phyloP scores from a whole-genome alignment of 2,113 vertebrate species.

The Aegotheles bennettii region DNA sequence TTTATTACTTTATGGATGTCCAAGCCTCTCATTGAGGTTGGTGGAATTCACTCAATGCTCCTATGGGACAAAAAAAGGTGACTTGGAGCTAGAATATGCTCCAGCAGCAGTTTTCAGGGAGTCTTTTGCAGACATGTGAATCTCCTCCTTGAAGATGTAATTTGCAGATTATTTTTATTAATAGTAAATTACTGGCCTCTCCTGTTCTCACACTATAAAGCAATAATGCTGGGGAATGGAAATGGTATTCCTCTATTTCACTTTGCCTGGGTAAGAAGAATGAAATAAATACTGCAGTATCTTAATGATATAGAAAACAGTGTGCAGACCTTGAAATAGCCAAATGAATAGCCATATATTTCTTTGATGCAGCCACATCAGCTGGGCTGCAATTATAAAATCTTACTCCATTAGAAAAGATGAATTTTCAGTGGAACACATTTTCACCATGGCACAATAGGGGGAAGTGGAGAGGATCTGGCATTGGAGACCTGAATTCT shows the following conservation, averaged over 20 bases:
- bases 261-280: not conserved
- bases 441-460: not conserved
- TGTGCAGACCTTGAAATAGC: not conserved
- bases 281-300: not conserved
- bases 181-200: not conserved
- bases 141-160: not conserved
- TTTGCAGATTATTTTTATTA: not conserved
- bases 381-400: not conserved
- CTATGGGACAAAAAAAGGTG: not conserved
- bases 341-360: accelerated
- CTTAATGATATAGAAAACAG: not conserved
- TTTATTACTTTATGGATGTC: not conserved
- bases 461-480: not conserved
- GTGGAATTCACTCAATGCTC: not conserved
- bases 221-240: not conserved
- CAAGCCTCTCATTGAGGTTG: not conserved
- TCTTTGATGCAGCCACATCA: not conserved
- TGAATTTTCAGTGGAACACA: not conserved
- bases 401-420: not conserved
- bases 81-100: not conserved
- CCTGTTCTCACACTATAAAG: not conserved
- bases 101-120: not conserved
- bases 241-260: not conserved
- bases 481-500: not conserved
- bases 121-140: not conserved